Conservation (phyloP, 2,113 vertebrate genomes). For the Callaeas wilsoni region DNA sequence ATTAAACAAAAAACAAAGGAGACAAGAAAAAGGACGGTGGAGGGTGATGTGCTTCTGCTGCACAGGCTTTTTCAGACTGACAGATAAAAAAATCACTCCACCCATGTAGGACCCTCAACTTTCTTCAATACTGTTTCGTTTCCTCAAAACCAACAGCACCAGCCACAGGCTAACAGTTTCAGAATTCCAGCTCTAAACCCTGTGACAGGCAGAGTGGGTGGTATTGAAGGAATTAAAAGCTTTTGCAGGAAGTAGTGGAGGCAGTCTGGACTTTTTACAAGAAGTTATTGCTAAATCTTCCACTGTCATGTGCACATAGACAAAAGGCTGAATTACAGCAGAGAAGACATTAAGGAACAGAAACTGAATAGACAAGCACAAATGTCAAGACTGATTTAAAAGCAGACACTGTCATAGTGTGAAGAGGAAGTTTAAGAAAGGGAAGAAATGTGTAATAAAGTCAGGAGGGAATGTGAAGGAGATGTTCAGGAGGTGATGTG, state of each 20-base stretch:
- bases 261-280: neutral
- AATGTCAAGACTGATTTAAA: neutral
- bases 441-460: neutral
- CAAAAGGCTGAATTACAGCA: neutral
- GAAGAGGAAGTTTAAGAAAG: neutral
- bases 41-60: neutral
- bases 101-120: rapidly evolving
- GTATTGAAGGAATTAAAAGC: neutral
- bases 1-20: neutral
- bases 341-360: neutral
- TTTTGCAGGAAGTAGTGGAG: neutral
- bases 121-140: neutral
- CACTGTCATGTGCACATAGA: neutral
- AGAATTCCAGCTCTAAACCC: neutral
- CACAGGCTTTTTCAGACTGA: neutral
- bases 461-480: neutral
- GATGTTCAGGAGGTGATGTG: neutral
- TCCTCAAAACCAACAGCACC: neutral
- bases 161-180: neutral
- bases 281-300: neutral
- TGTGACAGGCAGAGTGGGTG: neutral
- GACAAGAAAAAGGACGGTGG: no score
- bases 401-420: neutral
- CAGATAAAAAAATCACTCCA: neutral
- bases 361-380: neutral